Evolutionary conservation across 2,113 vertebrate genomes (phyloP).

Genomic region (Proterorhinus semilunaris): DNA sequence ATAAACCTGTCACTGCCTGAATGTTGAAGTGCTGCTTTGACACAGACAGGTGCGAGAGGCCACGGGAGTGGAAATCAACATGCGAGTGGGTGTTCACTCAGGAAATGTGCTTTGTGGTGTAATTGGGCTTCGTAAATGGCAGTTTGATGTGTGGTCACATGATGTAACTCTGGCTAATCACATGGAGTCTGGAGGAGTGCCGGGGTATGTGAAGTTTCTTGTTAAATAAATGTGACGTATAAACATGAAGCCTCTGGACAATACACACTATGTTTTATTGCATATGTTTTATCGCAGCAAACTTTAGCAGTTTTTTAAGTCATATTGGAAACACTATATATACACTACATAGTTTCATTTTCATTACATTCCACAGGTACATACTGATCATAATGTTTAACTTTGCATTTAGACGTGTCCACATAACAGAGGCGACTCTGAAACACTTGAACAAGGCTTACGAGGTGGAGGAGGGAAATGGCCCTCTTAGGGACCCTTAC

Average conservation of each 20-base stretch:
- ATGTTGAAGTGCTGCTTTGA: conserved; percentile 2
- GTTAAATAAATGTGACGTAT: background rate
- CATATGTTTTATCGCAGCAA: too few species aligned
- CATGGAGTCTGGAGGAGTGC: conserved; percentile 95
- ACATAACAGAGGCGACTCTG: conserved; percentile 95
- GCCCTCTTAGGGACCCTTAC: conserved; percentile 88
- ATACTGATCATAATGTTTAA: background rate
- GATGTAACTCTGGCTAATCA: conserved; percentile 96
- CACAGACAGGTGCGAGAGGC: conserved; percentile 92
- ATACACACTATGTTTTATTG: too few species aligned
- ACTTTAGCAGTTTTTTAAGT: too few species aligned
- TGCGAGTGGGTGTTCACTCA: conserved; percentile 96
- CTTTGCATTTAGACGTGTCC: conserved; percentile 82
- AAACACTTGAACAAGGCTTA: conserved; percentile 94
- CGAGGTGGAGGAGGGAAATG: conserved; percentile 93
- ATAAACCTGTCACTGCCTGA: background rate
- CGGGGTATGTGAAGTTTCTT: conserved; percentile 81
- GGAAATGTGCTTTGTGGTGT: conserved; percentile 96
- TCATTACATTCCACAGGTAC: background rate
- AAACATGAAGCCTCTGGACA: too few species aligned
- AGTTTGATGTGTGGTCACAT: conserved; percentile 99
- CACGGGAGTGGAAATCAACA: conserved; percentile 95
- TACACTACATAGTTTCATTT: background rate
- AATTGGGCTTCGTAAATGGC: conserved; percentile 96
- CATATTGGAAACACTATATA: background rate